Percentiles rank a stretch among this genome's conserved stretches.
Conservation (phyloP, 2,797 vertebrate species). For the Oophaga sylvatica region DNA sequence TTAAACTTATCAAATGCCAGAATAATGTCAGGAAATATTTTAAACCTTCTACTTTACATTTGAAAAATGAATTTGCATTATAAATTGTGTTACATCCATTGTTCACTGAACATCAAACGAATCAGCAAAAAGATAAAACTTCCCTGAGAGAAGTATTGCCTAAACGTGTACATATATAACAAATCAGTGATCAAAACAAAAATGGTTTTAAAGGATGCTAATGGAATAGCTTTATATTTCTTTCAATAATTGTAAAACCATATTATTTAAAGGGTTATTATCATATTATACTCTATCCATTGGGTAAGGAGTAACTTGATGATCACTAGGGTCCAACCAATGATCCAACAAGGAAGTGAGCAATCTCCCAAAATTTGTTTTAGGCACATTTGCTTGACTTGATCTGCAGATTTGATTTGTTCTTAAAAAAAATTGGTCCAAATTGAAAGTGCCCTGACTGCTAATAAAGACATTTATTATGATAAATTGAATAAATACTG, state of each 20-base stretch:
- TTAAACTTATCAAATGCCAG: neutral
- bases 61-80: slow-evolving; percentile 1
- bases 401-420: too few species aligned
- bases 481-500: too few species aligned
- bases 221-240: neutral
- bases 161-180: neutral
- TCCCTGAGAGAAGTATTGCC: neutral
- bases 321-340: too few species aligned
- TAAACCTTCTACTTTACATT: neutral
- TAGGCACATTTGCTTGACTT: too few species aligned
- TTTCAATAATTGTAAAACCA: neutral
- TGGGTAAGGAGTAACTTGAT: too few species aligned
- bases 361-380: too few species aligned
- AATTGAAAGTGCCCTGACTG: too few species aligned
- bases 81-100: neutral
- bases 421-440: too few species aligned
- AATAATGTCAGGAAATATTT: neutral
- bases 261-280: too few species aligned
- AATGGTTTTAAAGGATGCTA: neutral
- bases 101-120: neutral
- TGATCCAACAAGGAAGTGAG: too few species aligned
- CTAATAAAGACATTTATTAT: too few species aligned
- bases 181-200: slow-evolving; percentile 1
- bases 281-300: too few species aligned
- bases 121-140: neutral